Base-by-base conservation (phyloP, 2,797 vertebrate genomes). In the Synanceia verrucosa region DNA sequence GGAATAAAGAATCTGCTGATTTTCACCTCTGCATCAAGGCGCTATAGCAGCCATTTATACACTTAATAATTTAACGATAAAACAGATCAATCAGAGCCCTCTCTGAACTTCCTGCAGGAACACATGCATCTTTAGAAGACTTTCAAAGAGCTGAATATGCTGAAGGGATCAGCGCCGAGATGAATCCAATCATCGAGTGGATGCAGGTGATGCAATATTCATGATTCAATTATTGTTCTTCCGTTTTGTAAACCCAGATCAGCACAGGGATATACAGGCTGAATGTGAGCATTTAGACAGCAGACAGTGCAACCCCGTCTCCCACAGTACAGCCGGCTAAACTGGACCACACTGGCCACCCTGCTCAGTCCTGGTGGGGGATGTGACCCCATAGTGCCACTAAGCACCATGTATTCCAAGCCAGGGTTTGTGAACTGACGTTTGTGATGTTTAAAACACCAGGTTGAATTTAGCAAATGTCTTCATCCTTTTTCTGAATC, bases 151-250 rank as follows among this genome's bases (percentile, higher is more conserved):
- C 39, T 29, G 51, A 34, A 39, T 50, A 55, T 59, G 28, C 44
- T 5, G 9, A 55, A 18, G 34, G 64, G 47, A 84, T 73, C 64
- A 46, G 28, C 62, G 9, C 5, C 2, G 16, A 34, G 51, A 67
- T 50, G 41, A 53, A 44, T 74, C 67, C 71, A 72, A 75, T 84
- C 64, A 59, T n/a, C 55, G 0, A 1, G 16, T 13, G 31, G 46
- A n/a, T 19, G 43, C 53, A 69, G 56, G 29, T 56, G 63, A 83
- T 81, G 69, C 72, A 85, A 59, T 66, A 73, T 85, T 84, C 57
- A 79, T 77, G 76, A 79, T 78, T 74, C 60, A 56, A 86, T 73
- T 76, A 55, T 75, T 75, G 69, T 56, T 74, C 72, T 79, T 73
- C 52, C 33, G 9, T 50, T 65, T 53, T 70, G 52, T 68, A 34